Evolutionary conservation across 2,113 vertebrate species (phyloP).

Genomic region (Otis tarda): DNA sequence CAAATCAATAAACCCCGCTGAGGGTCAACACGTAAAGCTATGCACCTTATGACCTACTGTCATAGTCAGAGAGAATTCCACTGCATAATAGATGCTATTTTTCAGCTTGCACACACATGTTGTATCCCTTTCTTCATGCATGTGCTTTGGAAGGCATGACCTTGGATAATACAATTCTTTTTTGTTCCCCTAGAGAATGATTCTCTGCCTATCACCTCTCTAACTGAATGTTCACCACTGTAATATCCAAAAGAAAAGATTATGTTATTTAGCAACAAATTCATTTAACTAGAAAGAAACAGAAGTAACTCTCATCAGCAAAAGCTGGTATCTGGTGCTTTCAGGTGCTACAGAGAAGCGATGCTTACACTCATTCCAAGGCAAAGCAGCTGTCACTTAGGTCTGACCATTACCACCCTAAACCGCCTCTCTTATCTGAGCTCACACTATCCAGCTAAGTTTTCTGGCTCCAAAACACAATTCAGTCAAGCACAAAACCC

Average conservation of each 20-base stretch:
- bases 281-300: background rate
- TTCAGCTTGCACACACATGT: background rate
- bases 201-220: background rate
- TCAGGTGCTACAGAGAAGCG: background rate
- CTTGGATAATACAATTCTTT: background rate
- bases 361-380: background rate
- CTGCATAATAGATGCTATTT: accelerated
- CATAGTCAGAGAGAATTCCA: background rate
- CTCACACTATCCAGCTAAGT: background rate
- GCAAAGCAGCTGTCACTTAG: background rate
- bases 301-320: background rate
- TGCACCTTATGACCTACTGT: background rate
- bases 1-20: background rate
- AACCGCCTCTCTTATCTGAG: background rate
- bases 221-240: background rate
- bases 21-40: background rate
- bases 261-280: background rate
- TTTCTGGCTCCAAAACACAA: background rate
- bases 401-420: background rate
- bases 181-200: background rate
- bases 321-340: background rate
- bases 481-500: background rate
- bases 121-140: background rate
- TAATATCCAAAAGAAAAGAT: background rate
- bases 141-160: background rate